Percentiles rank a stretch among this genome's conserved stretches.
phyloP scores from a whole-genome alignment of 1,140 invertebrate genomes.

The Schmidtea mediterranea region DNA sequence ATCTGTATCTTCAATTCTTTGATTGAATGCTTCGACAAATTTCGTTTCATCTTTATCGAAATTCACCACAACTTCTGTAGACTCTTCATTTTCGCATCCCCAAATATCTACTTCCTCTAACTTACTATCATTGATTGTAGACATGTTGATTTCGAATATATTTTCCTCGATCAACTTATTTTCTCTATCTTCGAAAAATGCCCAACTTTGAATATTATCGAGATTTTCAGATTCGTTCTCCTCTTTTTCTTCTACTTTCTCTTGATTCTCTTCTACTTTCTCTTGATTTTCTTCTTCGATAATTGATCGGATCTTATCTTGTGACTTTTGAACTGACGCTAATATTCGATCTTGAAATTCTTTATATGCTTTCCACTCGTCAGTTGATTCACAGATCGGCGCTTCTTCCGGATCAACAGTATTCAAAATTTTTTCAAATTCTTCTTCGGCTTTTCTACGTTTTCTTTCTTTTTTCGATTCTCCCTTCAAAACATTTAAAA shows the following conservation, averaged over 20 bases:
- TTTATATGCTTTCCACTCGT: background rate
- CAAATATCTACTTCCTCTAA: too few species aligned
- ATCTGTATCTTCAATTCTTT: background rate
- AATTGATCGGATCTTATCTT: background rate
- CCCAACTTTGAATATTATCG: background rate
- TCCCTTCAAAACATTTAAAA: background rate
- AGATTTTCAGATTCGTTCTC: background rate
- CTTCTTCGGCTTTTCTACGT: background rate
- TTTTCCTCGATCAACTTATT: background rate
- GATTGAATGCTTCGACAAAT: background rate
- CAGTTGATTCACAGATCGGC: background rate
- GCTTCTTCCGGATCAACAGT: background rate
- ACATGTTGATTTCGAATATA: background rate
- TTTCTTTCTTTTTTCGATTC: background rate
- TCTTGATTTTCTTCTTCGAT: background rate
- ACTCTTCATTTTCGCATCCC: background rate
- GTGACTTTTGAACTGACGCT: background rate
- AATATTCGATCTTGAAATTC: constrained; percentile 1
- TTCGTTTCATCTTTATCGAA: background rate
- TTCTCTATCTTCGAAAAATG: background rate
- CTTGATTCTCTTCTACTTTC: background rate
- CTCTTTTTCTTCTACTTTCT: background rate
- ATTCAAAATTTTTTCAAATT: constrained; percentile 3
- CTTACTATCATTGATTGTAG: background rate
- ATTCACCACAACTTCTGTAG: background rate